Evolutionary conservation across 2,888 invertebrate species (phyloP).

Genomic region (Mystacides longicornis): DNA sequence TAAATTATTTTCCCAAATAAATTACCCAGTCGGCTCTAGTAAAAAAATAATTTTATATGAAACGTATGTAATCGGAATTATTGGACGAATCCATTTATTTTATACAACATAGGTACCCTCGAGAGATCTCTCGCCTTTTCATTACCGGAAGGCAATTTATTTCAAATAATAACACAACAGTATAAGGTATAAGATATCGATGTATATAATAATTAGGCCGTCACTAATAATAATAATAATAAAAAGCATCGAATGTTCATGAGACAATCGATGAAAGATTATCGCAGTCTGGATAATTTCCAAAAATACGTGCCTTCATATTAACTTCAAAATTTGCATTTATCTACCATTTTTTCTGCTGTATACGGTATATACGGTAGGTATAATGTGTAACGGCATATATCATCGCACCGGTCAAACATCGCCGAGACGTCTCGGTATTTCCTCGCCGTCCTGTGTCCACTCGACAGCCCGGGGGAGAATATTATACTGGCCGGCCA

Average conservation of each 20-base stretch:
- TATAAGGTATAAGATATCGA: too few relatives aligned
- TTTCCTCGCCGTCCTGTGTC: neutral
- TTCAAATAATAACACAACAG: neutral
- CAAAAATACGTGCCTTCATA: neutral
- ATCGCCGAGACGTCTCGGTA: too few relatives aligned
- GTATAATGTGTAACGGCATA: neutral
- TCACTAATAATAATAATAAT: too few relatives aligned
- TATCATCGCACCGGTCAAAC: neutral
- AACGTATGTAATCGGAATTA: too few relatives aligned
- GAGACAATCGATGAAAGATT: slow-evolving; percentile 1
- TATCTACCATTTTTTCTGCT: neutral
- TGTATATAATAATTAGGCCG: too few relatives aligned
- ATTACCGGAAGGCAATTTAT: slow-evolving; percentile 1
- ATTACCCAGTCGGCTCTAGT: too few relatives aligned
- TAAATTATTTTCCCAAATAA: too few relatives aligned
- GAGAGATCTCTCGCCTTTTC: too few relatives aligned
- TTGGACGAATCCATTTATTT: too few relatives aligned
- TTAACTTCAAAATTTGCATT: neutral
- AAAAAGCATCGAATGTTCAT: neutral
- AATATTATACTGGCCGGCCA: slow-evolving; percentile 2
- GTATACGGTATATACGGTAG: too few relatives aligned
- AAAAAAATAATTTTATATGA: too few relatives aligned
- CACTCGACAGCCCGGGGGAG: neutral
- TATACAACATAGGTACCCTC: too few relatives aligned
- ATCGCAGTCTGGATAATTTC: neutral